Percentiles rank a stretch among this genome's conserved stretches.
phyloP scores from a whole-genome alignment of 2,113 vertebrate genomes.

The Apteryx mantelli region DNA sequence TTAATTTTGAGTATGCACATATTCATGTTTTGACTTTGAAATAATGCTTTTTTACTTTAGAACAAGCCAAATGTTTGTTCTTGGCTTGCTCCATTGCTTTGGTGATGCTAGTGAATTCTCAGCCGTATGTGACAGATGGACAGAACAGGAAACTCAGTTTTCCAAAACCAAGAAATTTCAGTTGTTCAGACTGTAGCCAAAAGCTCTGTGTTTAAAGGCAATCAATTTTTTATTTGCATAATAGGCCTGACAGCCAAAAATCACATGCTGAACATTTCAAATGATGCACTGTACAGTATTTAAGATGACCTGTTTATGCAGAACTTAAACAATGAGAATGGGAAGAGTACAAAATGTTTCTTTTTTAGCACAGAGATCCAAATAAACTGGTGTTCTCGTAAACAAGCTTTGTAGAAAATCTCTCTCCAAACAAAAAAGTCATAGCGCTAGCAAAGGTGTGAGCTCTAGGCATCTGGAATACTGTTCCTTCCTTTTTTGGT shows the following conservation, averaged over 20 bases:
- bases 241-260: slow-evolving; percentile 43
- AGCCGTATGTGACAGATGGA: slow-evolving; percentile 39
- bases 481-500: neutral
- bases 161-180: slow-evolving; percentile 63
- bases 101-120: slow-evolving; percentile 63
- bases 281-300: neutral
- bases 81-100: slow-evolving; percentile 54
- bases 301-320: neutral
- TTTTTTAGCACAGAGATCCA: neutral
- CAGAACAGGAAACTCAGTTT: slow-evolving; percentile 61
- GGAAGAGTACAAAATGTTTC: slow-evolving; percentile 4
- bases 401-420: slow-evolving; percentile 24
- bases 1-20: neutral
- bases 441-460: neutral
- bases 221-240: slow-evolving; percentile 26
- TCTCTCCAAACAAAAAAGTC: slow-evolving; percentile 21
- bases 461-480: slow-evolving; percentile 6
- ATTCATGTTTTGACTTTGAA: slow-evolving; percentile 63
- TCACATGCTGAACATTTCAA: neutral
- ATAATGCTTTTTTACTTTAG: slow-evolving; percentile 31
- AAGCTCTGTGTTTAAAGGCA: slow-evolving; percentile 43
- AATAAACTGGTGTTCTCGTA: neutral
- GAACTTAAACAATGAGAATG: neutral
- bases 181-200: slow-evolving; percentile 45
- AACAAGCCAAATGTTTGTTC: slow-evolving; percentile 70